Conservation (phyloP, 2,888 invertebrate genomes). For the Drosophila conformis region DNA sequence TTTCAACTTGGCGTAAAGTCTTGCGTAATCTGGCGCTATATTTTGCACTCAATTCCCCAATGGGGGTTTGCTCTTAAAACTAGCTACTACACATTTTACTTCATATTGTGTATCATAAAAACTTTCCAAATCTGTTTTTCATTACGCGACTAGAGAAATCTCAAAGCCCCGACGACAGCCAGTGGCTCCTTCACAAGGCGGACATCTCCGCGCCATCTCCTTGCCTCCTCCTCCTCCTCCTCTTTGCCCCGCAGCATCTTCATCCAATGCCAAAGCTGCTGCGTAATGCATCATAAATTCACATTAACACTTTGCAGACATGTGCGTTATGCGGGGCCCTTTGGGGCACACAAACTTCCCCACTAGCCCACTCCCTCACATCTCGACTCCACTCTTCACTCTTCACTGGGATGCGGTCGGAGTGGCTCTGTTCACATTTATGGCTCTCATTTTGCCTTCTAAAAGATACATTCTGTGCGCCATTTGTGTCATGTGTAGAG, state of each 20-base stretch:
- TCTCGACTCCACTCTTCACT: constrained; percentile 1
- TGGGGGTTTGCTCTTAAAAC: constrained; percentile 46
- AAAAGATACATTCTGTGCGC: constrained; percentile 77
- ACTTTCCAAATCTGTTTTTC: constrained; percentile 77
- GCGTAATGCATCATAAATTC: constrained; percentile 80
- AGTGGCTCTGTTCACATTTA: constrained; percentile 66
- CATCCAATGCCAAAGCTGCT: constrained; percentile 43
- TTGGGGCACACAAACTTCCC: constrained; percentile 37
- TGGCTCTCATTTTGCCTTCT: constrained; percentile 75
- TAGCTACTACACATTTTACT: constrained; percentile 40
- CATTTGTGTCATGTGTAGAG: constrained; percentile 71
- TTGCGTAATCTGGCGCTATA: constrained; percentile 22
- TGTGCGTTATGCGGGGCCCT: constrained; percentile 68
- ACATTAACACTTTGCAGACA: constrained; percentile 81
- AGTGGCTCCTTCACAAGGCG: not conserved
- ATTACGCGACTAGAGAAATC: constrained; percentile 63
- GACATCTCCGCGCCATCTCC: constrained; percentile 12
- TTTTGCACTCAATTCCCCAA: constrained; percentile 30
- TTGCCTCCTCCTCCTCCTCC: not conserved
- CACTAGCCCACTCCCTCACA: not conserved
- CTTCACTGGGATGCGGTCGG: constrained; percentile 27
- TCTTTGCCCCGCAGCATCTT: constrained; percentile 12
- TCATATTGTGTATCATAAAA: constrained; percentile 62
- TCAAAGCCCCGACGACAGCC: constrained; percentile 44
- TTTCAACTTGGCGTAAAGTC: constrained; percentile 6